Evolutionary conservation across 2,888 invertebrate genomes (phyloP).

Genomic region (Labia minor): DNA sequence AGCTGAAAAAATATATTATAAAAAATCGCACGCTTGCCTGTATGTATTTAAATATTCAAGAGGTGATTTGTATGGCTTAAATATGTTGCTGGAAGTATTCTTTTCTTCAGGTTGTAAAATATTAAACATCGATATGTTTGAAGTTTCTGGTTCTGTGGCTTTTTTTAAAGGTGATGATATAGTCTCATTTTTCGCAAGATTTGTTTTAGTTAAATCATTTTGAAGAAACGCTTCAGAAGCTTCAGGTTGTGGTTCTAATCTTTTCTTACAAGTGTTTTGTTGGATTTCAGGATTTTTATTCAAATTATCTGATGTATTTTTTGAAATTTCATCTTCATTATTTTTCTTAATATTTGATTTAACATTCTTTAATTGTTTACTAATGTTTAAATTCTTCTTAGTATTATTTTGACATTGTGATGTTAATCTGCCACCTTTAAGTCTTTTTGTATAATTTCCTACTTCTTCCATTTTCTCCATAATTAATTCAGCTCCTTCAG

Average conservation of each 20-base stretch:
- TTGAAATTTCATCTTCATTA: too few species aligned
- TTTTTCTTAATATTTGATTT: not conserved
- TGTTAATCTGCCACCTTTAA: not conserved
- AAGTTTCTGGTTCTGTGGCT: too few species aligned
- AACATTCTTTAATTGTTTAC: not conserved
- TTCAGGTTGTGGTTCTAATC: too few species aligned
- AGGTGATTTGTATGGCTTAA: not conserved
- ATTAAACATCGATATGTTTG: not conserved
- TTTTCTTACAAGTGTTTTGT: too few species aligned
- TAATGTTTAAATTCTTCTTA: not conserved
- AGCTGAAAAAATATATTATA: too few species aligned
- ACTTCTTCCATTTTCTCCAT: not conserved
- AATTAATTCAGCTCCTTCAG: not conserved
- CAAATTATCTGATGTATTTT: too few species aligned
- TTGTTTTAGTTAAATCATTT: too few species aligned
- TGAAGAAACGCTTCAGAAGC: too few species aligned
- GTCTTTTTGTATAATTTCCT: not conserved
- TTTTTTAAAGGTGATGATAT: too few species aligned
- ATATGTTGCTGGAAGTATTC: not conserved
- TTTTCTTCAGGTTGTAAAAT: not conserved
- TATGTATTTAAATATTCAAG: not conserved
- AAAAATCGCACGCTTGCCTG: not conserved
- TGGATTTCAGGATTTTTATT: too few species aligned
- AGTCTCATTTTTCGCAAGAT: too few species aligned
- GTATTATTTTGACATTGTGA: not conserved